These are phyloP conservation scores for Apamea anceps DNA, from an alignment of 2,888 invertebrate species.

Conservation along the genomic window DNA sequence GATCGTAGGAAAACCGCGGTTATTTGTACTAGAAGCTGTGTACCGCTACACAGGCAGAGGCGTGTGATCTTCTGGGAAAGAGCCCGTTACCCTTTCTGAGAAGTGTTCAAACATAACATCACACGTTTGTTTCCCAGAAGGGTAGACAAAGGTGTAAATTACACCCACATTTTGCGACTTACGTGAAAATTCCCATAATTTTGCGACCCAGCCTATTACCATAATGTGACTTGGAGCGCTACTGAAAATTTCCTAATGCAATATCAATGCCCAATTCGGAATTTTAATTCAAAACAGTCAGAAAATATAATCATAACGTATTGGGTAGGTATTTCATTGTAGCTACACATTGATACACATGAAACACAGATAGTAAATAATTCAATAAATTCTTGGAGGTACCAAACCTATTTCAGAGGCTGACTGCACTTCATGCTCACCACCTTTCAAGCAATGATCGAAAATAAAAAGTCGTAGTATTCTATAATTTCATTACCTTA, in stretches of 20 bases:
- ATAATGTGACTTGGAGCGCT: neutral
- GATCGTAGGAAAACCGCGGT: neutral
- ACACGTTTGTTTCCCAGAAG: neutral
- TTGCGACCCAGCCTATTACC: no score
- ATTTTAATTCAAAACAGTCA: neutral
- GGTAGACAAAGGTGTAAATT: neutral
- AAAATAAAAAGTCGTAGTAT: neutral
- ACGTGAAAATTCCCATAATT: neutral
- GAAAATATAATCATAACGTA: neutral
- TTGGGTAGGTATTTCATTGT: neutral
- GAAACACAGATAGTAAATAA: neutral
- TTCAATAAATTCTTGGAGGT: neutral
- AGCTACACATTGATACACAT: neutral
- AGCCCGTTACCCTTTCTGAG: no score
- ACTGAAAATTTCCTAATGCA: no score
- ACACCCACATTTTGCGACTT: neutral
- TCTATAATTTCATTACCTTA: neutral
- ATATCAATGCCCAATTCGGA: neutral
- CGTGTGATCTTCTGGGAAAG: neutral
- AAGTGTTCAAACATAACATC: neutral
- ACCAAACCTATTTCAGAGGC: no score
- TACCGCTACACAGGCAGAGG: neutral
- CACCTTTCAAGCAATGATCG: neutral
- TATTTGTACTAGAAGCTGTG: slow-evolving; percentile 10
- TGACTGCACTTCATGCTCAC: neutral